Percentiles rank a stretch among this genome's conserved stretches.
Evolutionary conservation across 2,797 vertebrate genomes (phyloP).

Genomic region (Oryzias dopingdopingensis): DNA sequence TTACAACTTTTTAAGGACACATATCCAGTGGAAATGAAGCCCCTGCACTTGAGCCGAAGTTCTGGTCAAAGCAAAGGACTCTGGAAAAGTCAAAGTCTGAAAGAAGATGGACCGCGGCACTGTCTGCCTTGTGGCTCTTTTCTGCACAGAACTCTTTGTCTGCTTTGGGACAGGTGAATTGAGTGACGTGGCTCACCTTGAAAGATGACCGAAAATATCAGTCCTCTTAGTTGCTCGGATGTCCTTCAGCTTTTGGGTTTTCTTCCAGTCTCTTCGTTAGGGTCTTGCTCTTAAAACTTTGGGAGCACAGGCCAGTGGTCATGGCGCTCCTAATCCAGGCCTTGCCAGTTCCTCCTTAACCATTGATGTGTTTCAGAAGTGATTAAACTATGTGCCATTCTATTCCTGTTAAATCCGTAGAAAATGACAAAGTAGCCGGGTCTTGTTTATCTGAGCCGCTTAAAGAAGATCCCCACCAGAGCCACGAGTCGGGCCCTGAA

Average conservation of each 20-base stretch:
- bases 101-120: conserved; percentile 62
- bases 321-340: conserved; percentile 85
- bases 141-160: conserved; percentile 68
- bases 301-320: conserved; percentile 74
- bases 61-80: conserved; percentile 57
- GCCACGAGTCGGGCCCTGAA: conserved; percentile 82
- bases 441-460: conserved; percentile 98
- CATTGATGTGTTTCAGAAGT: conserved; percentile 98
- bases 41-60: conserved; percentile 65
- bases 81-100: conserved; percentile 50
- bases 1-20: conserved; percentile 57
- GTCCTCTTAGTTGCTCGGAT: conserved; percentile 60
- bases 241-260: conserved; percentile 70
- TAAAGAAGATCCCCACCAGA: conserved; percentile 90
- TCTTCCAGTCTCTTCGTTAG: conserved; percentile 82
- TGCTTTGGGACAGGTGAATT: conserved; percentile 76
- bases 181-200: conserved; percentile 58
- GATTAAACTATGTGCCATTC: conserved; percentile 99
- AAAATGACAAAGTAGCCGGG: conserved; percentile 99
- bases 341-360: conserved; percentile 92
- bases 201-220: conserved; percentile 45
- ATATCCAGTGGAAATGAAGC: conserved; percentile 59
- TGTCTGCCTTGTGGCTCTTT: conserved; percentile 76
- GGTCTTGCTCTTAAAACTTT: conserved; percentile 79
- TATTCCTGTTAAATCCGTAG: conserved; percentile 99